Conservation (phyloP, 2,888 invertebrate species). For the Agrotis puta region DNA sequence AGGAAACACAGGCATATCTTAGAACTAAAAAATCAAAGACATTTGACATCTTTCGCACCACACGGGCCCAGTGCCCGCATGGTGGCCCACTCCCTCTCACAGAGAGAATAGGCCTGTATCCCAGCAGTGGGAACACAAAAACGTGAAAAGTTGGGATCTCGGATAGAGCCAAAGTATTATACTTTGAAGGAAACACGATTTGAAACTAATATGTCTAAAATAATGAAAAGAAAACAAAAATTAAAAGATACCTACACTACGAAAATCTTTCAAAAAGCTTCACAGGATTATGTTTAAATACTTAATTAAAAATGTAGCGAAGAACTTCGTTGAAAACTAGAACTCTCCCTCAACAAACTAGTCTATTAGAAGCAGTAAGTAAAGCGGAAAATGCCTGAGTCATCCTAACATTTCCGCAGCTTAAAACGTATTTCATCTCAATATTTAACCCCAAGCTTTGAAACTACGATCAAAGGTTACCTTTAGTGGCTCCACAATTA, state of each 20-base stretch:
- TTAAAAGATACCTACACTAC: background rate
- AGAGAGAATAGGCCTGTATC: too few relatives aligned
- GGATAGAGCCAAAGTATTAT: too few relatives aligned
- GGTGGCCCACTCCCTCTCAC: too few relatives aligned
- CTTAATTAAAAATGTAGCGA: background rate
- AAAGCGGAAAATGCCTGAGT: constrained; percentile 34
- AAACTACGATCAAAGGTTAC: constrained; percentile 52
- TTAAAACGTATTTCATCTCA: constrained; percentile 35
- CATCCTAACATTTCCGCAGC: constrained; percentile 26
- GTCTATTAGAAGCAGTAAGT: constrained; percentile 10
- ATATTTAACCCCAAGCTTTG: constrained; percentile 35
- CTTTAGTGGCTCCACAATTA: constrained; percentile 50
- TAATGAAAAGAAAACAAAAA: background rate
- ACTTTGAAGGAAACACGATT: background rate
- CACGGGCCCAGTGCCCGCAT: too few relatives aligned
- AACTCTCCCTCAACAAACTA: background rate
- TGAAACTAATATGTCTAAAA: background rate
- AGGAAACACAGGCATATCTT: too few relatives aligned
- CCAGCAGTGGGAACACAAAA: too few relatives aligned
- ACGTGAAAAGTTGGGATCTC: too few relatives aligned
- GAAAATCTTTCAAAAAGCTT: background rate
- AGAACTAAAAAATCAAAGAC: too few relatives aligned
- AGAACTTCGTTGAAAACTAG: background rate
- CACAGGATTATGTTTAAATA: background rate
- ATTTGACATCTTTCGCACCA: too few relatives aligned